phyloP scores from a whole-genome alignment of 2,113 vertebrate genomes.

The Oryctolagus cuniculus region DNA sequence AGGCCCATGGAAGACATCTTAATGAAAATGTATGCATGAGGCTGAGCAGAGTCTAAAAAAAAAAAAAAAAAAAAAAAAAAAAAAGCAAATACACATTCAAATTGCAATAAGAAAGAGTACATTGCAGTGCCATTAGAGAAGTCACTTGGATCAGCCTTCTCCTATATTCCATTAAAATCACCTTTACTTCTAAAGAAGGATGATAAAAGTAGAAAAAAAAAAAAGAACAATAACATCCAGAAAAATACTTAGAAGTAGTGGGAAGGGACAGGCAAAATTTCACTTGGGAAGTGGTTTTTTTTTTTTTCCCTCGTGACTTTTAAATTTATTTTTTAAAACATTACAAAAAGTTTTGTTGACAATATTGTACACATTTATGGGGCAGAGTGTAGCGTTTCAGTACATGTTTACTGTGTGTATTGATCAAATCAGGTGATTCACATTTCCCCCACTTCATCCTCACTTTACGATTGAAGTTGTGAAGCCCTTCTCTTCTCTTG shows the following conservation, averaged over 20 bases:
- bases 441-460: too few species aligned
- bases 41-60: slow-evolving; percentile 42
- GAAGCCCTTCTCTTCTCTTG: too few species aligned
- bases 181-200: slow-evolving; percentile 53
- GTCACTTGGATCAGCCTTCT: background rate
- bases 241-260: slow-evolving; percentile 55
- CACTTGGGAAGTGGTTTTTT: background rate
- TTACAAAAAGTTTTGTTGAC: background rate
- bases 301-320: too few species aligned
- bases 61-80: slow-evolving; percentile 27
- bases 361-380: too few species aligned
- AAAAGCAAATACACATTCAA: slow-evolving; percentile 77
- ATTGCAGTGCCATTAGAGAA: slow-evolving; percentile 33
- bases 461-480: too few species aligned
- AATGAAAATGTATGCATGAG: slow-evolving; percentile 80
- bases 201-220: slow-evolving; percentile 63
- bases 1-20: slow-evolving; percentile 79
- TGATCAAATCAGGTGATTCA: too few species aligned
- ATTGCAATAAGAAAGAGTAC: slow-evolving; percentile 65
- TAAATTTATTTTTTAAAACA: too few species aligned
- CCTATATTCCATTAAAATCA: slow-evolving; percentile 52
- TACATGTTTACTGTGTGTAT: too few species aligned
- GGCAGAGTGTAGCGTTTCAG: too few species aligned
- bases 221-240: background rate
- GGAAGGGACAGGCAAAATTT: background rate